Base-by-base conservation (phyloP, 1,140 invertebrate genomes). In the Orussus abietinus region DNA sequence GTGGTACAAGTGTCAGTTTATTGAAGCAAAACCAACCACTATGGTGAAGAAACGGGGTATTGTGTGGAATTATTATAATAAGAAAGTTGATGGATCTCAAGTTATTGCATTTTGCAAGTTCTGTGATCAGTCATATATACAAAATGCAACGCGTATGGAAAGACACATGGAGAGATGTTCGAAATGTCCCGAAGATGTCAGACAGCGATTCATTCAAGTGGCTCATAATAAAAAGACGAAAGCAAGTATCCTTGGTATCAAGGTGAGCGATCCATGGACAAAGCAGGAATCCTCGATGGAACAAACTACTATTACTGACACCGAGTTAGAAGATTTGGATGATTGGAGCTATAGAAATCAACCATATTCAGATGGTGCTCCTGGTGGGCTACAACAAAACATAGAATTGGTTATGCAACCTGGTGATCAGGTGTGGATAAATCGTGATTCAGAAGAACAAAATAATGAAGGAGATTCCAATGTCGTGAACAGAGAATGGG, bases 71-170 rank as follows among this genome's bases (percentile, higher is more conserved):
- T 66, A 64, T 30, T 69, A 63, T 12, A 53, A 58, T 17, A 66
- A 67, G 41, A 67, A 67, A 44, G 53, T 66, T 5, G 54, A 62
- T 33, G 64, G 61, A 5, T 51, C 57, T n/a, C 57, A 66, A 31
- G 59, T 66, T 3, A 62, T 59, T 12, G 62, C 58, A 3, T 66
- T 63, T 39, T 67, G 63, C 26, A 69, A 69, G 43, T 69, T 62
- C 34, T 67, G 62, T 26, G 49, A 66, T 38, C 57, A 64, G 30
- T 69, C 59, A 0, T 66, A 67, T 5, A 63, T 64, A 17, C 60
- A 69, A 55, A 69, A 63, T 64, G 62, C 58, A 2, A 66, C 62
- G 9, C 49, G 61, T 9, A 67, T 66, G 64, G 59, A 66, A 28
- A 53, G 55, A 35, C 59, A 69, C 29, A 55, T 69, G 38, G 58